Conservation (phyloP, 2,888 invertebrate species). For the Euzophera pinguis region DNA sequence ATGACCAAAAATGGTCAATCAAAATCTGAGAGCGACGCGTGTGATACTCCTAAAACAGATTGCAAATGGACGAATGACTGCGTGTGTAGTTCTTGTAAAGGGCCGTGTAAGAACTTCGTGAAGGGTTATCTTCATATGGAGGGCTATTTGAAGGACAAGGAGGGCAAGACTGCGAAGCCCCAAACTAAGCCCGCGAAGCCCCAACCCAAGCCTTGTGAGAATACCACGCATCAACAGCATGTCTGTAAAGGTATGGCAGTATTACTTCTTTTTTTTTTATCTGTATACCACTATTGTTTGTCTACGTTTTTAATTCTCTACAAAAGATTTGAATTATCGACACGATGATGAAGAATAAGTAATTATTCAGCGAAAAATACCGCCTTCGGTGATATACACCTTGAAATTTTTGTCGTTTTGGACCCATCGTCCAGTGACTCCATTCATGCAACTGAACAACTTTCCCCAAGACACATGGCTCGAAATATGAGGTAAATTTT, state of each 20-base stretch:
- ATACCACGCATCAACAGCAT: conserved; percentile 62
- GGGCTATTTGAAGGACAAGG: conserved; percentile 41
- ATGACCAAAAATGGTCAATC: conserved; percentile 55
- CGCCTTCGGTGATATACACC: too few relatives aligned
- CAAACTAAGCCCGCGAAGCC: conserved; percentile 36
- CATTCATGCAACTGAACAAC: too few relatives aligned
- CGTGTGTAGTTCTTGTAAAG: conserved; percentile 52
- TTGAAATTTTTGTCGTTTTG: too few relatives aligned
- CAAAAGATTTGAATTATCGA: too few relatives aligned
- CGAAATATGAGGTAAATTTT: too few relatives aligned
- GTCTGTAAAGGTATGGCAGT: conserved; percentile 68
- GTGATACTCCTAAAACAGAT: conserved; percentile 59
- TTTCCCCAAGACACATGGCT: too few relatives aligned
- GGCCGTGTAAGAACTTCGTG: conserved; percentile 35
- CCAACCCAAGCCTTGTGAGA: conserved; percentile 58
- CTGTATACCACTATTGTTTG: too few relatives aligned
- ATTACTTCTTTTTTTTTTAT: conserved; percentile 4
- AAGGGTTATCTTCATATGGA: conserved; percentile 50
- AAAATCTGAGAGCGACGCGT: conserved; percentile 60
- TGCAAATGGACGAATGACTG: conserved; percentile 72
- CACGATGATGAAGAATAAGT: too few relatives aligned
- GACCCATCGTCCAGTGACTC: too few relatives aligned
- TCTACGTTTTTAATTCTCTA: too few relatives aligned
- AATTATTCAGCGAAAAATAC: too few relatives aligned
- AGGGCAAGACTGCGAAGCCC: conserved; percentile 37